Evolutionary conservation across 2,797 vertebrate species (phyloP).

Genomic region (Malacoraja senta): DNA sequence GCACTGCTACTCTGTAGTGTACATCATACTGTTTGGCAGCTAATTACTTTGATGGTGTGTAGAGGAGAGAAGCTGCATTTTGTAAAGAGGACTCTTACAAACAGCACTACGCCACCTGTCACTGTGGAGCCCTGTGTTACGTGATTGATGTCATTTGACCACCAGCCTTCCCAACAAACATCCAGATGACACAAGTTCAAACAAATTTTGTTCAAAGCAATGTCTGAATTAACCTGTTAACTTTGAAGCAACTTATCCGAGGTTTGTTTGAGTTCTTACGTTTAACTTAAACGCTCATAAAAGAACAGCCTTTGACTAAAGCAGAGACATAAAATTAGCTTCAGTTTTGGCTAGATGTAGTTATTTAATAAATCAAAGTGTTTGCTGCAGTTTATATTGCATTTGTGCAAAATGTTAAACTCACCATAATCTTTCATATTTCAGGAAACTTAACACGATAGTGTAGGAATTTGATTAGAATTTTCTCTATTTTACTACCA

Average conservation of each 20-base stretch:
- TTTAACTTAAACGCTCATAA: conserved; percentile 10
- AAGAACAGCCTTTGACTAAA: background rate
- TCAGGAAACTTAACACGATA: background rate
- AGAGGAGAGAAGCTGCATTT: conserved; percentile 75
- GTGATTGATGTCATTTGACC: conserved; percentile 66
- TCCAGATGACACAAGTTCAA: conserved; percentile 34
- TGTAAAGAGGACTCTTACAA: conserved; percentile 78
- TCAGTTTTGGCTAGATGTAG: background rate
- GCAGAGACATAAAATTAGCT: conserved; percentile 26
- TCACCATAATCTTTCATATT: background rate
- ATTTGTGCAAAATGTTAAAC: background rate
- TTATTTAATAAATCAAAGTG: conserved; percentile 5
- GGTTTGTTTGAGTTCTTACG: background rate
- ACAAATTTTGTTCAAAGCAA: conserved; percentile 49
- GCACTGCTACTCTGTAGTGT: conserved; percentile 83
- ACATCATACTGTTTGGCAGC: conserved; percentile 85
- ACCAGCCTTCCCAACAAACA: conserved; percentile 42
- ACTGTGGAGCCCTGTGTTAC: conserved; percentile 64
- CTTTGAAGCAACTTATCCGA: conserved; percentile 23
- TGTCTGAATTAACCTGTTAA: conserved; percentile 38
- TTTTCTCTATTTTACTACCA: background rate
- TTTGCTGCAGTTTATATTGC: background rate
- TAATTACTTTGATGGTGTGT: conserved; percentile 97
- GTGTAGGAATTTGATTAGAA: background rate
- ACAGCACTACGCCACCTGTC: conserved; percentile 94